Evolutionary conservation across 2,888 invertebrate genomes (phyloP), one percentile per base, ranked within the genome.

Genomic region (Ophion ventricosus): DNA sequence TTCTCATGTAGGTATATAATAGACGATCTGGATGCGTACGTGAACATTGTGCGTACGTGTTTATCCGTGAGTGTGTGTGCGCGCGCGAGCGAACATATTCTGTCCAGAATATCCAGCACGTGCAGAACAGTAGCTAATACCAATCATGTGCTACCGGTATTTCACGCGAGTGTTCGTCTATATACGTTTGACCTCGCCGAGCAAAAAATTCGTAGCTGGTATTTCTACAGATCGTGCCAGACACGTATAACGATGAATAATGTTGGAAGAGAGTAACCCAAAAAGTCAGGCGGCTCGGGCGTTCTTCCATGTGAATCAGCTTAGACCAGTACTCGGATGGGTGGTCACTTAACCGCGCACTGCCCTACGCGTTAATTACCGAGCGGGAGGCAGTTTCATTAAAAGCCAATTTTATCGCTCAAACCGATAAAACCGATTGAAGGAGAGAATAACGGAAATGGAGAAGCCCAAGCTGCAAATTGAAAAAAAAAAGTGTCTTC

Each of bases 131-230:
- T 3, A 73, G 63, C 49, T 61, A 56, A 40, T 43, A 54, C 61
- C 43, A 61, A 43, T 49, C 61, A 23, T 29, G 29, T 54, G 40
- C 80, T 70, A 77, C 80, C 74, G 80, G 77, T 77, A 74, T 80
- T 84, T 78, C 77, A 77, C 74, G 25, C 73, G 35, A 74, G 40
- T 57, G 23, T 67, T 83, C 56, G 56, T 76, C 61, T 54, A 43
- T 78, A 54, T 59, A 69, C 74, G 77, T 77, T 80, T 80, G 77
- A 80, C 84, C 77, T 81, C 80, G 54, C 80, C 49, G 59, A 29
- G 72, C 25, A n/a, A 29, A 69, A 67, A 40, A 43, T 35, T 57
- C 66, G 40, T 66, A 40, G 25, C 76, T 57, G 66, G 29, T 20
- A 63, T 23, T 59, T 40, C 8, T 7, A 29, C 2, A 49, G 25